Conservation (phyloP, 2,113 vertebrate genomes). For the Jaculus jaculus region DNA sequence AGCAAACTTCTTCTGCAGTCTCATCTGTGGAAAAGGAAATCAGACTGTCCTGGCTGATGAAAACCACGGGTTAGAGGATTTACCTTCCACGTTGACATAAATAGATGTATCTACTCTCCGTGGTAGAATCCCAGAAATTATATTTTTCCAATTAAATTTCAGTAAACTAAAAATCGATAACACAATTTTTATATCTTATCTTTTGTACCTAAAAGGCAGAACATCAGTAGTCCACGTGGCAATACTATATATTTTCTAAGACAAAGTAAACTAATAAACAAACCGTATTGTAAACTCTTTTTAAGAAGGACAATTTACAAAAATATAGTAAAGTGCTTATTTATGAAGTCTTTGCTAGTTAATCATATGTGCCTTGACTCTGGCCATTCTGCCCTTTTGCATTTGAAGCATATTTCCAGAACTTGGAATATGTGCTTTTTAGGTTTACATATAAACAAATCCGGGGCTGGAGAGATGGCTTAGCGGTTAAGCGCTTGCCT, state of each 20-base stretch:
- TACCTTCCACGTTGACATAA: background rate
- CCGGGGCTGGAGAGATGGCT: too few species aligned
- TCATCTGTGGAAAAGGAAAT: background rate
- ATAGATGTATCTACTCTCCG: background rate
- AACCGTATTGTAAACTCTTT: background rate
- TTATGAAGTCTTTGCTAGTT: background rate
- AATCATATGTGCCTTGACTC: background rate
- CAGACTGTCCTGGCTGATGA: background rate
- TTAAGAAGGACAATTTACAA: background rate
- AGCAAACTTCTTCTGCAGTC: background rate
- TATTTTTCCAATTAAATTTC: conserved; percentile 1
- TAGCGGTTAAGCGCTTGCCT: too few species aligned
- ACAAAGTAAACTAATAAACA: background rate
- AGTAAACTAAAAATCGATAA: background rate
- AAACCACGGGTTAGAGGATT: background rate
- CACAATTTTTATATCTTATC: background rate
- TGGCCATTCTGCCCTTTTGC: background rate
- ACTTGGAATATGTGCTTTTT: background rate
- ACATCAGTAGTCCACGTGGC: background rate
- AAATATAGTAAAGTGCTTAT: background rate
- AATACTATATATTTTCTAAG: background rate
- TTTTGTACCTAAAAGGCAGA: conserved; percentile 20
- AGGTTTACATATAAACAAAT: background rate
- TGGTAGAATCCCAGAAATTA: background rate
- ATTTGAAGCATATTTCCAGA: background rate